Evolutionary conservation across 1,140 invertebrate genomes (phyloP), one percentile per base, ranked within the genome.

Genomic region (Macrostomum lignano): DNA sequence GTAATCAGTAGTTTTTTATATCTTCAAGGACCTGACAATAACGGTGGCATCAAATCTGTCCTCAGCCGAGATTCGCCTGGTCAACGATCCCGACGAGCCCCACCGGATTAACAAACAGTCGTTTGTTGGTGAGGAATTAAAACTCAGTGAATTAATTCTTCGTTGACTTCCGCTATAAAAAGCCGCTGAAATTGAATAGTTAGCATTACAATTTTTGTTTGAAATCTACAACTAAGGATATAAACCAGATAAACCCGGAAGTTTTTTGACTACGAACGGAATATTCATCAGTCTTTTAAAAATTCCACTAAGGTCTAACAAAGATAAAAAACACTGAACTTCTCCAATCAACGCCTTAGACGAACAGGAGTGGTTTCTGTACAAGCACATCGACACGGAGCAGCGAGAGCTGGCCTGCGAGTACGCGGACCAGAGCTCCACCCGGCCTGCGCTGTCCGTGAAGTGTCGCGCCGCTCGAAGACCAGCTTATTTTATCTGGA

Each of bases 21-120:
- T 7, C 5, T 4, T 7, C 21, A 36, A 52, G 49, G 40, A 48
- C 37, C 31, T 52, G 11, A 48, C 47, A 10, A 33, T 52, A 3
- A 38, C 46, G 1, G 33, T 52, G 5, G 44, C 43, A 1, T 41
- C 43, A 11, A 42, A 45, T 28, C 38, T 39, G 13, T 40, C 41
- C 2, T 38, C 40, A 15, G 33, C 31, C 1, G 40, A 44, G 15
- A 33, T 52, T 3, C 40, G 44, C 19, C 24, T 52, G 13, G 15
- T 44, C n/a, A 45, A 47, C 35, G 47, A 50, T 36, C 23, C 35
- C 3, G 29, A 39, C 19, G 14, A 28, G 9, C 26, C 26, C 3
- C 26, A 28, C 26, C 15, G 26, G 15, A 28, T 28, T 5, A 28
- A 28, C 19, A 28, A 28, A 28, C 26, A 28, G 19, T 28, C 26